Evolutionary conservation across 2,113 vertebrate genomes (phyloP), one percentile per base, ranked within the genome.

Genomic region (Protobothrops mucrosquamatus): DNA sequence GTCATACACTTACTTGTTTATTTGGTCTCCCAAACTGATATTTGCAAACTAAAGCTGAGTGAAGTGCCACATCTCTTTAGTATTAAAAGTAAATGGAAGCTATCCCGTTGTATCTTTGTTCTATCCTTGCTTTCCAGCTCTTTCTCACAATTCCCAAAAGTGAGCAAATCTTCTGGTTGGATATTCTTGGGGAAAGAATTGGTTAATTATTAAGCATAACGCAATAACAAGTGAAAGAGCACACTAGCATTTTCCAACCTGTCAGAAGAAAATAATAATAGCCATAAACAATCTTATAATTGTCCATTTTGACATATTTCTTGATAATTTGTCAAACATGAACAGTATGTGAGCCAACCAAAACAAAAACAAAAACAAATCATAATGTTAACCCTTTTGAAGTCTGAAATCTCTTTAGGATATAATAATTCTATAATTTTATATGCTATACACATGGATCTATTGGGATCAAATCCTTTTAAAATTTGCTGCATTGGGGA

Each of bases 331-430:
- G 95, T 89, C 43, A 46, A 91, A 91, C n/a, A 89, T 9, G 10
- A 24, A 93, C 88, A 57, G 26, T 18, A 94, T 95, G 18, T 90
- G 48, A 92, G 56, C 86, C 0, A 69, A 7, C 24, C 81, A 34
- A 20, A n/a, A 15, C 2, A 3, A 95, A 90, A 48, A 48, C 46
- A 48, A 34, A 20, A n/a, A 14, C 2, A 4, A 95, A 90, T 88
- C 15, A 91, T 91, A 95, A 4, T 0, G 94, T 94, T 95, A 92
- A 95, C 85, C 92, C 15, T 94, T 94, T 57, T 93, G 88, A 95
- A 26, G 48, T 88, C 0, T 93, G 87, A 81, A 54, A 92, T 22
- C 8, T 93, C 87, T 94, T 95, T 96, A 89, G 91, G 54, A 97
- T 93, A 94, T 94, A 94, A 91, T 59, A 51, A 85, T 74, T 85